A percentile compares a stretch with the other conserved stretches of the same genome.
phyloP scores from a whole-genome alignment of 2,888 invertebrate genomes.

The Keiferia lycopersicella region DNA sequence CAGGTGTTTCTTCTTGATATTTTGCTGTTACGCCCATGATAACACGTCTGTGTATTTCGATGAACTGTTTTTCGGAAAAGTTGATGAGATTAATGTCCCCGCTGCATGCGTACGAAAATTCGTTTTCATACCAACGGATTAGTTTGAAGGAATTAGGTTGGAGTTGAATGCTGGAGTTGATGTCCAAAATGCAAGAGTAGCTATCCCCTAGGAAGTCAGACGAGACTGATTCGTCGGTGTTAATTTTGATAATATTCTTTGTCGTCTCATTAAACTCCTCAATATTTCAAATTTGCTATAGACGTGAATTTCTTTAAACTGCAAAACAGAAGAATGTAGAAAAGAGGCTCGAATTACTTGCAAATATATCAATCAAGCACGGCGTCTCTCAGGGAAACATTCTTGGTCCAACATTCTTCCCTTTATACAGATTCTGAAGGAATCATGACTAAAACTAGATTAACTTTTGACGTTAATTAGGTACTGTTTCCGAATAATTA shows the following conservation, averaged over 20 bases:
- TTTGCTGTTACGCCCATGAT: slow-evolving; percentile 32
- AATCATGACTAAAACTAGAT: not conserved
- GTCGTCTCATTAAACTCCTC: slow-evolving; percentile 47
- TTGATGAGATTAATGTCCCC: slow-evolving; percentile 88
- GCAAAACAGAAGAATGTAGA: slow-evolving; percentile 27
- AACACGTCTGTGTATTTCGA: not conserved
- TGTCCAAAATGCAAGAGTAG: slow-evolving; percentile 90
- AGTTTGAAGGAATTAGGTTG: slow-evolving; percentile 90
- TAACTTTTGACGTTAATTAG: not conserved
- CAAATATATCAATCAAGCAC: too few species aligned
- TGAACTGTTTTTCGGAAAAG: slow-evolving; percentile 55
- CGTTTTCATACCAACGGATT: slow-evolving; percentile 94
- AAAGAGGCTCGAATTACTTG: too few species aligned
- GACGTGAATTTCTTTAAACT: slow-evolving; percentile 58
- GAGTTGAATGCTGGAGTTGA: slow-evolving; percentile 87
- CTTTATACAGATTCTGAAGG: too few species aligned
- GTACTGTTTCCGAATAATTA: too few species aligned
- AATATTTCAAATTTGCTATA: slow-evolving; percentile 56
- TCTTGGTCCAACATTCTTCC: too few species aligned
- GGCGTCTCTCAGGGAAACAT: too few species aligned
- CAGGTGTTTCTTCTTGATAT: slow-evolving; percentile 26
- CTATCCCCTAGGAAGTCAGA: slow-evolving; percentile 67
- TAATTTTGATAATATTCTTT: slow-evolving; percentile 57
- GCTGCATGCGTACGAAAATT: slow-evolving; percentile 90
- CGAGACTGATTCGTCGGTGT: slow-evolving; percentile 67